Evolutionary conservation across 2,888 invertebrate species (phyloP).

Genomic region (Athripsodes cinereus): DNA sequence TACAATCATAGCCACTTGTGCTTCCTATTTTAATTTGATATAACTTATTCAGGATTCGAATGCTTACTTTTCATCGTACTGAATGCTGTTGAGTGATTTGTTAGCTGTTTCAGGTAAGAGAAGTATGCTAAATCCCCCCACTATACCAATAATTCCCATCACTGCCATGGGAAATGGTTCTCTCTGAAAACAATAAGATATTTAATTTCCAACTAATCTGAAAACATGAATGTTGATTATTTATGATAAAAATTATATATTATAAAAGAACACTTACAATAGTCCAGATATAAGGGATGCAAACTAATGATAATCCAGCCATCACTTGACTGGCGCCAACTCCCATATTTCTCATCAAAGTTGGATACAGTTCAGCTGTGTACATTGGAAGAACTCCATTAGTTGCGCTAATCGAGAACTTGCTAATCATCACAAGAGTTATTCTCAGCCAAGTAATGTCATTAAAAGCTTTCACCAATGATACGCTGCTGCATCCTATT

Average conservation of each 20-base stretch:
- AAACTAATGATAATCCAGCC: slow-evolving; percentile 68
- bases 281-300: slow-evolving; percentile 72
- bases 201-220: no score
- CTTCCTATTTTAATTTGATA: no score
- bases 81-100: slow-evolving; percentile 38
- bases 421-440: slow-evolving; percentile 70
- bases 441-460: slow-evolving; percentile 63
- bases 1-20: no score
- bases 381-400: slow-evolving; percentile 75
- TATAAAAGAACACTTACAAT: slow-evolving; percentile 50
- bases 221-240: no score
- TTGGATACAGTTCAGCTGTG: slow-evolving; percentile 68
- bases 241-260: background rate
- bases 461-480: slow-evolving; percentile 47
- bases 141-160: slow-evolving; percentile 60
- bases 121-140: slow-evolving; percentile 67
- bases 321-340: slow-evolving; percentile 71
- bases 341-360: slow-evolving; percentile 62
- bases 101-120: slow-evolving; percentile 72
- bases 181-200: slow-evolving; percentile 47
- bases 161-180: slow-evolving; percentile 62
- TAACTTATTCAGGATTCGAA: no score
- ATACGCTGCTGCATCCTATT: slow-evolving; percentile 60
- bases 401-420: slow-evolving; percentile 71
- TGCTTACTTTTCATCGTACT: slow-evolving; percentile 21